Evolutionary conservation across 2,888 invertebrate species (phyloP), one percentile per base, ranked within the genome.

Genomic region (Sylvicola cinctus): DNA sequence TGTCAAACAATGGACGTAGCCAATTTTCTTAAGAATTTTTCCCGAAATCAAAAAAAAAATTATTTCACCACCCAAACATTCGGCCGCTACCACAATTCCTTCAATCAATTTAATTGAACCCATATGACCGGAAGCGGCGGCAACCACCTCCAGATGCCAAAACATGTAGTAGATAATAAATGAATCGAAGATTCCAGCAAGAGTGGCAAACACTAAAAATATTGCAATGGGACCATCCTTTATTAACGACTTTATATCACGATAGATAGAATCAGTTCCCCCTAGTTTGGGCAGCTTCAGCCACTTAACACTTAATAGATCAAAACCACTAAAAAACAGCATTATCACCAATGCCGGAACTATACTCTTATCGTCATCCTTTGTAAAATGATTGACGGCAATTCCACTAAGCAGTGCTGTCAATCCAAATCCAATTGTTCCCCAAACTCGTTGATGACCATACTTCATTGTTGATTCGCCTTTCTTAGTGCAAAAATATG

Each of bases 101-200:
- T 83, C 80, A 39, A 84, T 70, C 2, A 81, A 56, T 51, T 83
- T 83, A 2, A 83, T 74, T 42, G 73, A 65, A 2, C 55, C 56
- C 49, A 67, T 70, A 35, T 66, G 61, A 1, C 66, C 68, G 0
- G 74, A 74, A 27, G 55, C 49, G 12, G 58, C 60, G 0, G 81
- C 80, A 28, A 83, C 52, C 46, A 83, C 79, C 52, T 84, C 81
- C 32, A 84, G 47, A 46, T 78, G 79, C 80, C 83, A 83, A 50
- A 83, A 80, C 60, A 81, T 65, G 45, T 77, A 83, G 46, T 79
- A 83, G 12, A 81, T 74, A 34, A 83, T 69, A 51, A 81, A 80
- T 33, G 80, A 75, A 45, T 83, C 83, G 17, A 80, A 63, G 1
- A 78, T 70, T 1, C 83, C 83, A 0, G 75, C 77, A 8, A 80